A percentile compares a stretch with the other conserved stretches of the same genome.
Evolutionary conservation across 2,797 vertebrate species (phyloP).

Genomic region (Psittacula echo): DNA sequence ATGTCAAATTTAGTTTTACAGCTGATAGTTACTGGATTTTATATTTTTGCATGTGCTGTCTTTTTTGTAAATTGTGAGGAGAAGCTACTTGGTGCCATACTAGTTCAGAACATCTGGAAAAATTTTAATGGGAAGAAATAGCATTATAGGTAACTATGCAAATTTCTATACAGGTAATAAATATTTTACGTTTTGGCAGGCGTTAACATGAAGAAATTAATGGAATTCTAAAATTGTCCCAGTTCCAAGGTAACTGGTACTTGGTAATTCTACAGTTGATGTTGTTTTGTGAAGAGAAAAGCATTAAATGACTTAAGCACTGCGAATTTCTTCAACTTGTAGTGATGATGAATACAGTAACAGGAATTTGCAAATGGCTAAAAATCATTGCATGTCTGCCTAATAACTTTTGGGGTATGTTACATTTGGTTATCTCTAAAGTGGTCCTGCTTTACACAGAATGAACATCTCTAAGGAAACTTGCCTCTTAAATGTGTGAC

Average conservation of each 20-base stretch:
- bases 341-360: constrained; percentile 39
- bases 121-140: constrained; percentile 8
- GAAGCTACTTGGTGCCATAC: not conserved
- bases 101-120: constrained; percentile 57
- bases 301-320: not conserved
- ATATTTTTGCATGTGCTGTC: constrained; percentile 7
- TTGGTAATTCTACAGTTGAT: constrained; percentile 27
- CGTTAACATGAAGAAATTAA: constrained; percentile 33
- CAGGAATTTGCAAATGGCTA: constrained; percentile 42
- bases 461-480: constrained; percentile 59
- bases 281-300: constrained; percentile 35
- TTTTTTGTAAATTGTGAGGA: constrained; percentile 13
- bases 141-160: constrained; percentile 70
- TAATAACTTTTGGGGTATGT: constrained; percentile 48
- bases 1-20: not conserved
- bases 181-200: constrained; percentile 35
- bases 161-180: constrained; percentile 70
- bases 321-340: constrained; percentile 19
- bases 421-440: constrained; percentile 68
- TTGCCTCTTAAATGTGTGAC: constrained; percentile 44
- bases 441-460: constrained; percentile 51
- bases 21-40: not conserved
- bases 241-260: constrained; percentile 24
- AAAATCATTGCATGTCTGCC: constrained; percentile 45
- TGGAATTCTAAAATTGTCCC: constrained; percentile 52